phyloP scores from a whole-genome alignment of 2,888 invertebrate species.

The Ochropleura plecta region DNA sequence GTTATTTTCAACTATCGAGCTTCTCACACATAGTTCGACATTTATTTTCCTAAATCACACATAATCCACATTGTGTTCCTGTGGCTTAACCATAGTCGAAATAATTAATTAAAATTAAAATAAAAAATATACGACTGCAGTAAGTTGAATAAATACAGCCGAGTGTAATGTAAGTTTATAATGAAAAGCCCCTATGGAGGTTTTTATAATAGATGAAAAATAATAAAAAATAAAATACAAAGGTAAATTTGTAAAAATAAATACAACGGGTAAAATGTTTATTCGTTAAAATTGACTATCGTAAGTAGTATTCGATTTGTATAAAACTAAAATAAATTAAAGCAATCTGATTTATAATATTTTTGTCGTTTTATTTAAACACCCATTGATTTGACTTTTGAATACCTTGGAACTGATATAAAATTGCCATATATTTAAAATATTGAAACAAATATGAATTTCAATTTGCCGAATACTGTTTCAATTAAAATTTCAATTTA shows the following conservation, averaged over 20 bases:
- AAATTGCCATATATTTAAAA: background rate
- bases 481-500: constrained; percentile 47
- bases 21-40: constrained; percentile 54
- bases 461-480: constrained; percentile 26
- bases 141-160: constrained; percentile 82
- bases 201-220: constrained; percentile 87
- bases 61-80: constrained; percentile 85
- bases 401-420: background rate
- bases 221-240: constrained; percentile 83
- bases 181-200: constrained; percentile 89
- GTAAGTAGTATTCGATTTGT: constrained; percentile 91
- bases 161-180: constrained; percentile 89
- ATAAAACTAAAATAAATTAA: constrained; percentile 91
- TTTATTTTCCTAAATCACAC: constrained; percentile 70
- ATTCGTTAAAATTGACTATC: constrained; percentile 90
- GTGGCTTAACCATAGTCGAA: constrained; percentile 84
- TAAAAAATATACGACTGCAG: constrained; percentile 84
- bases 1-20: constrained; percentile 59
- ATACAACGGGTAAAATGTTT: constrained; percentile 88
- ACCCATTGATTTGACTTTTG: constrained; percentile 4
- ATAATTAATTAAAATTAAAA: constrained; percentile 82
- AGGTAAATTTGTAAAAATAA: constrained; percentile 90
- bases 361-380: constrained; percentile 80
- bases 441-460: constrained; percentile 3
- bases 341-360: constrained; percentile 91